Percentiles rank a stretch among this genome's conserved stretches.
phyloP scores from a whole-genome alignment of 1,140 invertebrate genomes.

The Leptopilina boulardi region DNA sequence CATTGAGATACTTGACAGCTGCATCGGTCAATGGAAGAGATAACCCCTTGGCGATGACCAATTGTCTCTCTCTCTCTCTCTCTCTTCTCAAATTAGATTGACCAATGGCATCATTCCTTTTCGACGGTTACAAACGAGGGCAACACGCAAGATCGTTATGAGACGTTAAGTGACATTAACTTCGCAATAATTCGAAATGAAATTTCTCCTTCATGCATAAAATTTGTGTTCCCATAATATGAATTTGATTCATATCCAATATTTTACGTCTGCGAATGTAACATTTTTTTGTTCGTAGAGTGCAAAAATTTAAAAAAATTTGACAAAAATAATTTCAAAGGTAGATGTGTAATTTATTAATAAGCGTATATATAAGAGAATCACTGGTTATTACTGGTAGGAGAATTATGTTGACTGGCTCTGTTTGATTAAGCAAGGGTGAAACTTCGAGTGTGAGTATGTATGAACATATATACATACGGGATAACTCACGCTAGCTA shows the following conservation, averaged over 20 bases:
- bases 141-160: constrained; percentile 50
- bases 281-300: too few relatives aligned
- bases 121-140: constrained; percentile 53
- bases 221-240: too few relatives aligned
- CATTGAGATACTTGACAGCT: constrained; percentile 71
- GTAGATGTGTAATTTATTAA: background rate
- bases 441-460: background rate
- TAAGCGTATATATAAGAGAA: background rate
- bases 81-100: constrained; percentile 61
- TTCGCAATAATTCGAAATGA: background rate
- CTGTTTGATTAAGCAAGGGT: constrained; percentile 12
- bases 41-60: constrained; percentile 54
- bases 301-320: too few relatives aligned
- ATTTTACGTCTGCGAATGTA: too few relatives aligned
- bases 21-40: constrained; percentile 68
- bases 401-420: constrained; percentile 24
- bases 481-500: background rate
- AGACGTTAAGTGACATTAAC: constrained; percentile 43
- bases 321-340: constrained; percentile 1
- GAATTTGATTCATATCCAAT: too few relatives aligned
- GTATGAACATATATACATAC: background rate
- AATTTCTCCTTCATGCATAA: background rate
- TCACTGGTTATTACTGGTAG: background rate
- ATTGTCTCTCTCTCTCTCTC: constrained; percentile 64
- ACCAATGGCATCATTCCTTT: constrained; percentile 48